Evolutionary conservation across 2,113 vertebrate species (phyloP), one percentile per base, ranked within the genome.

Genomic region (Ochotona princeps): DNA sequence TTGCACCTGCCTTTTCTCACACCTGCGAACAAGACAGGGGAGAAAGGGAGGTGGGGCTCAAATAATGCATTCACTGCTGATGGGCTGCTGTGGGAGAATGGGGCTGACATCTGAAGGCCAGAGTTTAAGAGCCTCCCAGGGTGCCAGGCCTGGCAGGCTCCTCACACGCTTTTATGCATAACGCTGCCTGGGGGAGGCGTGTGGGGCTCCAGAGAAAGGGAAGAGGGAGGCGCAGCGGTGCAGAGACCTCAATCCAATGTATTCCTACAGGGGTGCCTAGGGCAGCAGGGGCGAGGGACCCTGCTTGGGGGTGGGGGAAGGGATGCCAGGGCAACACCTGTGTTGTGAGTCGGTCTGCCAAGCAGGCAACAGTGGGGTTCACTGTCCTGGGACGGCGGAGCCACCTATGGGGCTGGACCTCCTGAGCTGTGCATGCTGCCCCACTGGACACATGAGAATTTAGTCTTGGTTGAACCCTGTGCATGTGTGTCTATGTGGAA

Each of bases 101-200:
- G 54, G 32, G 47, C 73, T 54, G 51, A 6, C 4, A 13, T 15
- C 20, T 25, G 26, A 49, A 73, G 28, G n/a, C 28, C 30, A 3
- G 30, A 28, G 21, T 47, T 35, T 12, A 32, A 38, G 70, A 21
- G 60, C 60, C 57, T 49, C 67, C n/a, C 7, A 7, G 12, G 7
- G 10, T 54, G 49, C n/a, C 28, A 28, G 5, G 8, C 18, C 63
- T 54, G 74, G 18, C 25, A 18, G 18, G 18, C 28, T 44, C 32
- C 20, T 35, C 1, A 1, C 15, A 4, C 26, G n/a, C 49, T 32
- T 73, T 32, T 9, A 1, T 0, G 0, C 28, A 20, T 9, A 21
- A 35, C 25, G 72, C 7, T 63, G 66, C 87, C 14, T 0, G 2
- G 6, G 14, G 54, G 54, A 57, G 38, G 38, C 38, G 38, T 44